Evolutionary conservation across 2,113 vertebrate genomes (phyloP).

Genomic region (Alosa alosa): DNA sequence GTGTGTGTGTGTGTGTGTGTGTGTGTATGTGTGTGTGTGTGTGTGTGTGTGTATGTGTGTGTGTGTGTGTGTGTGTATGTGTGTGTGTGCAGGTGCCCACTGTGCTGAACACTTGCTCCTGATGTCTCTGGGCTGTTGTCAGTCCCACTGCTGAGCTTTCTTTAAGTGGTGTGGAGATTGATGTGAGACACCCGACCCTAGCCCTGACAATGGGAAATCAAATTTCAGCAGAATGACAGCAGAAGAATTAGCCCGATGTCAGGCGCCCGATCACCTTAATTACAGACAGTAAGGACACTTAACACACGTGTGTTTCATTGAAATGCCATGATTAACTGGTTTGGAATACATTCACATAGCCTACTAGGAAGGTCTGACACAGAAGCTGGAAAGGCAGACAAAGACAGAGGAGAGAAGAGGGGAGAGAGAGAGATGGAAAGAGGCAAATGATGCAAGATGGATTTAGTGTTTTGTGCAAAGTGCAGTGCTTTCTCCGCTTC

Average conservation of each 20-base stretch:
- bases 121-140: background rate
- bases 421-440: background rate
- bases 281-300: conserved; percentile 35
- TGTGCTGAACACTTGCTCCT: background rate
- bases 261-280: conserved; percentile 47
- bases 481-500: background rate
- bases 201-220: conserved; percentile 36
- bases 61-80: background rate
- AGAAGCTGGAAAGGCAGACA: background rate
- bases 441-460: background rate
- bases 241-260: conserved; percentile 20
- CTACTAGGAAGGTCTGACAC: background rate
- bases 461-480: background rate
- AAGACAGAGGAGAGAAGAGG: background rate
- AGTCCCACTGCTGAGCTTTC: conserved; percentile 24
- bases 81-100: conserved; percentile 4
- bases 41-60: conserved; percentile 10
- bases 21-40: background rate
- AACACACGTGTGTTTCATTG: conserved; percentile 40
- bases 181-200: conserved; percentile 42
- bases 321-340: conserved; percentile 48
- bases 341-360: conserved; percentile 6
- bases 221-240: conserved; percentile 39
- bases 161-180: conserved; percentile 42
- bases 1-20: too few relatives aligned